These are phyloP conservation scores for Ruditapes philippinarum DNA, from an alignment of 1,140 invertebrate genomes.

Conservation along the genomic window DNA sequence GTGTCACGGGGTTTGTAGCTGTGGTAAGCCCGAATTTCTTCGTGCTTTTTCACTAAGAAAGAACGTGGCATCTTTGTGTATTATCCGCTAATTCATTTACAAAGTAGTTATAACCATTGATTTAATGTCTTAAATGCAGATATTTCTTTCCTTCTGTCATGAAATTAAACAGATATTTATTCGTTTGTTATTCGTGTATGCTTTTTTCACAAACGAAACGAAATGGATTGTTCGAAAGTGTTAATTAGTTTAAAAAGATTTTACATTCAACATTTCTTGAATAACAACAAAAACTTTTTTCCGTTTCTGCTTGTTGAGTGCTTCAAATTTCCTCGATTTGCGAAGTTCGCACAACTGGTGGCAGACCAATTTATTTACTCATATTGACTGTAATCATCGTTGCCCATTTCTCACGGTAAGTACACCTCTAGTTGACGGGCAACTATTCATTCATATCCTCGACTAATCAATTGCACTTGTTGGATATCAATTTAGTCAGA, in stretches of 20 bases:
- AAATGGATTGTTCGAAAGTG: no score
- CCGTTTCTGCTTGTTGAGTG: not conserved
- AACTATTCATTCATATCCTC: constrained; percentile 1
- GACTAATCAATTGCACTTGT: constrained; percentile 61
- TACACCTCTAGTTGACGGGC: not conserved
- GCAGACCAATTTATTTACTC: constrained; percentile 55
- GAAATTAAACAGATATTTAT: no score
- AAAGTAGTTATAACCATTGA: no score
- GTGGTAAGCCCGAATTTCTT: constrained; percentile 72
- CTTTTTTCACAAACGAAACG: no score
- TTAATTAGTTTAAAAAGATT: no score
- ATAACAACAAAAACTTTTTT: not conserved
- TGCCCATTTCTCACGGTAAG: not conserved
- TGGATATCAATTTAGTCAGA: constrained; percentile 17
- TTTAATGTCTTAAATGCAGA: no score
- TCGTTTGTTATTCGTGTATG: no score
- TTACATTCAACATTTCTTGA: not conserved
- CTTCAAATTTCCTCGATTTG: not conserved
- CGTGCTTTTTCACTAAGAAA: constrained; percentile 87
- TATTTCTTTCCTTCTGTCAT: no score
- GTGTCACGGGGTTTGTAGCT: constrained; percentile 71
- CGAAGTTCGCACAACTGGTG: not conserved
- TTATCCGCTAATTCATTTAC: constrained; percentile 14
- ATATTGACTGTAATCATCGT: constrained; percentile 31
- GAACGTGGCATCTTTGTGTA: constrained; percentile 85